phyloP scores from a whole-genome alignment of 2,797 vertebrate genomes.

The Sebastes jordani region DNA sequence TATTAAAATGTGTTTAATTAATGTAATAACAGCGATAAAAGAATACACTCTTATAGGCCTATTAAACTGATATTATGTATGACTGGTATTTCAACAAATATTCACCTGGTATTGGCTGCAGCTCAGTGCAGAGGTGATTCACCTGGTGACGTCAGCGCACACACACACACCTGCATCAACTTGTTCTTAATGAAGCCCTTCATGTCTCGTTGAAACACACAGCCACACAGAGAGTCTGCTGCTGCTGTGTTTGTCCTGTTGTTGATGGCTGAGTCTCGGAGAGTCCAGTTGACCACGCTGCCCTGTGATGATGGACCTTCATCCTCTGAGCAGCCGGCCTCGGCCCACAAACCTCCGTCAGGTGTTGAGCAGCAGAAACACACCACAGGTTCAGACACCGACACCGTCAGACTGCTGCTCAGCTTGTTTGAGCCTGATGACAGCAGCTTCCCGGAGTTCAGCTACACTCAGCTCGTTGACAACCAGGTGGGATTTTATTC shows the following conservation, averaged over 20 bases:
- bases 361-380: neutral
- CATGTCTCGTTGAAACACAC: neutral
- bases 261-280: conserved; percentile 86
- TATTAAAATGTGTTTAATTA: neutral
- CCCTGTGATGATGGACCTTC: conserved; percentile 46
- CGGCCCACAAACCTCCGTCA: conserved; percentile 33
- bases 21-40: neutral
- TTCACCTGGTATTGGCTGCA: no score
- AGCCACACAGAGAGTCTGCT: neutral
- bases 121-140: neutral
- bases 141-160: neutral
- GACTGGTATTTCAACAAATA: no score
- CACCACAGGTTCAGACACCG: neutral
- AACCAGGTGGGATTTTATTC: conserved; percentile 64
- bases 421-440: conserved; percentile 88
- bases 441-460: conserved; percentile 89
- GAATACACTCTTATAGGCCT: no score
- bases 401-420: conserved; percentile 82
- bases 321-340: conserved; percentile 44
- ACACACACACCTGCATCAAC: conserved; percentile 41
- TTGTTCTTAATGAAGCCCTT: conserved; percentile 8
- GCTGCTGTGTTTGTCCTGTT: neutral
- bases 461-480: conserved; percentile 86
- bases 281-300: conserved; percentile 85
- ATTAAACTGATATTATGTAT: no score